These are phyloP conservation scores for Orthonyx spaldingii DNA, from an alignment of 2,113 vertebrate species.

Conservation along the genomic window DNA sequence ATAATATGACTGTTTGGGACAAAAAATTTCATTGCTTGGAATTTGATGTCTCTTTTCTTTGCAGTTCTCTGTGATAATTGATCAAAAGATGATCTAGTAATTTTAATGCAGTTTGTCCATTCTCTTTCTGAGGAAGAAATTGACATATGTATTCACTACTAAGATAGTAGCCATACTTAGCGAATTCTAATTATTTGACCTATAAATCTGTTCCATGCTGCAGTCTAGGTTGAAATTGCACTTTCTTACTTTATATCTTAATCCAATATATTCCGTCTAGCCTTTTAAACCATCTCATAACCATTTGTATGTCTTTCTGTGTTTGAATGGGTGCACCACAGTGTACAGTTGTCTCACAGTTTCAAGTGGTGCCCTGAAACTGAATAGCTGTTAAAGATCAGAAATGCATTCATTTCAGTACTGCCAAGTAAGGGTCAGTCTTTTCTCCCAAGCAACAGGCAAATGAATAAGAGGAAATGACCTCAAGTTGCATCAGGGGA, in stretches of 20 bases:
- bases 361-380: not conserved
- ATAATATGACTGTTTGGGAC: not conserved
- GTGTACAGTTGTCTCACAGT: not conserved
- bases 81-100: not conserved
- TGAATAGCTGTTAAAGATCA: not conserved
- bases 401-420: not conserved
- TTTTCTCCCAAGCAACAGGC: not conserved
- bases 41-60: not conserved
- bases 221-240: not conserved
- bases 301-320: not conserved
- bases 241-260: not conserved
- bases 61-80: not conserved
- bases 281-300: not conserved
- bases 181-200: not conserved
- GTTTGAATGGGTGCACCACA: not conserved
- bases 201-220: not conserved
- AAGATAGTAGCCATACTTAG: not conserved
- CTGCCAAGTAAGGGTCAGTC: rapidly evolving
- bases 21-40: not conserved
- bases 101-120: not conserved
- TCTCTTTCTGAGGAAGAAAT: not conserved
- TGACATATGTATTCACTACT: not conserved
- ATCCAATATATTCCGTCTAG: not conserved
- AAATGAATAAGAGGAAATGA: not conserved
- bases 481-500: too few species aligned